A percentile compares a stretch with the other conserved stretches of the same genome.
These are phyloP conservation scores for Drosophila differens DNA, from an alignment of 2,888 invertebrate species.

Conservation along the genomic window DNA sequence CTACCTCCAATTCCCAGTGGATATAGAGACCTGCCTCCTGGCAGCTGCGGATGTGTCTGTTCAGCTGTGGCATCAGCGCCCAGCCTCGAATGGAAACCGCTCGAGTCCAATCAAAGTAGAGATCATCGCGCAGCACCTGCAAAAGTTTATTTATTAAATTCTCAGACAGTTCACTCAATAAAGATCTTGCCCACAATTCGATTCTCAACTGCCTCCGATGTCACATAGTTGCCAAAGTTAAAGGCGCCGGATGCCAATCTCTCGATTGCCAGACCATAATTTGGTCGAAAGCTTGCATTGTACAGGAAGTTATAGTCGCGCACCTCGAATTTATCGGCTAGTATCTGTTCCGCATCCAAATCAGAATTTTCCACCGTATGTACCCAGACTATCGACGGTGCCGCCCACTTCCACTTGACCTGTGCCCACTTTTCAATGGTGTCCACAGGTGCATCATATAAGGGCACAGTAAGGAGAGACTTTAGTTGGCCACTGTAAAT, in stretches of 20 bases:
- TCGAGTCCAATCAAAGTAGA: slow-evolving; percentile 84
- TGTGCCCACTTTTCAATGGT: slow-evolving; percentile 80
- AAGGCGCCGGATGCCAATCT: slow-evolving; percentile 78
- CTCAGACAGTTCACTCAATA: background rate
- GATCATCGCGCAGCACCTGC: slow-evolving; percentile 81
- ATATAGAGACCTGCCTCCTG: slow-evolving; percentile 82
- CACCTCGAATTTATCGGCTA: slow-evolving; percentile 77
- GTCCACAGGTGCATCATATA: slow-evolving; percentile 80
- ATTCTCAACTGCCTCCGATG: slow-evolving; percentile 69
- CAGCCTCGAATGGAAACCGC: slow-evolving; percentile 83
- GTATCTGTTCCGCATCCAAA: slow-evolving; percentile 75
- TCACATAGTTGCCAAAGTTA: slow-evolving; percentile 79
- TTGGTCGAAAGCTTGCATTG: slow-evolving; percentile 75
- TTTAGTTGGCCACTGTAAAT: slow-evolving; percentile 84
- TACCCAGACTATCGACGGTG: slow-evolving; percentile 83
- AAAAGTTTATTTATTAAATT: background rate
- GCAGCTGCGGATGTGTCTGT: slow-evolving; percentile 76
- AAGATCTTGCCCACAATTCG: slow-evolving; percentile 72
- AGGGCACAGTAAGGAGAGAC: slow-evolving; percentile 82
- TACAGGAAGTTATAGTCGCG: slow-evolving; percentile 75
- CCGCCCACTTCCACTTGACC: slow-evolving; percentile 82
- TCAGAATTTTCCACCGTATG: slow-evolving; percentile 77
- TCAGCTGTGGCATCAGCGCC: slow-evolving; percentile 80
- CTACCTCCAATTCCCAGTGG: slow-evolving; percentile 82
- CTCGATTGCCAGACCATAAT: slow-evolving; percentile 83